Evolutionary conservation across 2,113 vertebrate species (phyloP), one percentile per base, ranked within the genome.

Genomic region (Pangasianodon gigas): DNA sequence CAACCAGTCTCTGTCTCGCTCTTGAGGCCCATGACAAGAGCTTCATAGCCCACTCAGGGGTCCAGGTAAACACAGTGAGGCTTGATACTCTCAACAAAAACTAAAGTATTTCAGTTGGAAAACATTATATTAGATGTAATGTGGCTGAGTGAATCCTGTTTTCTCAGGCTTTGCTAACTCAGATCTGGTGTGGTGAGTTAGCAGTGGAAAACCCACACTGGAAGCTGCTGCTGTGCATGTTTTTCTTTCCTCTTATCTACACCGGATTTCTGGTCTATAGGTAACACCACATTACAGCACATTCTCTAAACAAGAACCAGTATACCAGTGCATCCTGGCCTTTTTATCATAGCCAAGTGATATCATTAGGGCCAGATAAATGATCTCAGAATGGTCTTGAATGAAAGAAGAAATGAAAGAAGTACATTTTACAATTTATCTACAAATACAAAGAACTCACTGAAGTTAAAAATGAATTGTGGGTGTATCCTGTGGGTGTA

Each of bases 171-270:
- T 97, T 98, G 84, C 95, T 99, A 88, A 99, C 98, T 90, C 97
- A 97, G 94, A 98, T 99, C 93, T 99, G 98, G 98, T 99, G 96
- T 95, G 98, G 98, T 0, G 96, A 98, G 93, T 95, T 99, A 67
- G 95, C 96, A 0, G 97, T 98, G 90, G 97, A 97, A 92, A 99
- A 97, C 0, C 94, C 95, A 10, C 94, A 97, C 4, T 99, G 98
- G 97, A 94, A 93, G 56, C 93, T 99, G 26, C 89, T 97, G 0
- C 19, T 94, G 0, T 97, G 97, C 92, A 96, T 98, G 96, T 67
- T 98, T 58, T 95, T 95, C 93, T 97, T 97, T 91, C 98, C 98
- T 0, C 94, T 99, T 46, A 96, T 98, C 92, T 97, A 95, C 94
- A 97, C 97, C 0, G 91, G 94, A 84, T 95, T 99, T 90, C n/a